Conservation (phyloP, 2,888 invertebrate species). For the Neoitamus cyanurus region DNA sequence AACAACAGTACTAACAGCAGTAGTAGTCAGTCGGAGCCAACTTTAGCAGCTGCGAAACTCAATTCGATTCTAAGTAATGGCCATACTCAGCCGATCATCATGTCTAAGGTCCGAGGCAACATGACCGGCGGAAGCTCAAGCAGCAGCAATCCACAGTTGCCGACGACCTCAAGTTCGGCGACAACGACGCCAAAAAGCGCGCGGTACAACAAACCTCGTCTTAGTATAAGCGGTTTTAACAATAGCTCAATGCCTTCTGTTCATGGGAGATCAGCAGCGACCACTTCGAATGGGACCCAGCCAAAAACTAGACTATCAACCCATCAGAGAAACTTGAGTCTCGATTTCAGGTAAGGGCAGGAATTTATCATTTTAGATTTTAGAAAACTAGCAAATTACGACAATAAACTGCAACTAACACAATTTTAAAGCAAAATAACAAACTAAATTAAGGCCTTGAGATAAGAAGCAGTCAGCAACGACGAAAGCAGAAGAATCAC, state of each 20-base stretch:
- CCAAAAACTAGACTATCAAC: conserved; percentile 65
- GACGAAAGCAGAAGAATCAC: no score
- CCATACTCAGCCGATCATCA: conserved; percentile 49
- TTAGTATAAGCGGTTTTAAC: conserved; percentile 63
- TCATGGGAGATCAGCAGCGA: conserved; percentile 61
- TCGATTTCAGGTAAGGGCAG: conserved; percentile 83
- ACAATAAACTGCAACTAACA: no score
- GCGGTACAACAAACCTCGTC: conserved; percentile 63
- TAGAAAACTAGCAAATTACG: no score
- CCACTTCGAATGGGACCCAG: conserved; percentile 56
- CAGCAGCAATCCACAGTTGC: neutral
- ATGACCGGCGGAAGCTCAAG: neutral
- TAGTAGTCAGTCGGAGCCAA: neutral
- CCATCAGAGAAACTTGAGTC: conserved; percentile 89
- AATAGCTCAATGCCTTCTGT: conserved; percentile 66
- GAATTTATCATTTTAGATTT: no score
- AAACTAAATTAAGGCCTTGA: no score
- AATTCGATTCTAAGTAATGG: conserved; percentile 29
- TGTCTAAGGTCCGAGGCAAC: conserved; percentile 27
- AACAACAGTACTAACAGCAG: neutral
- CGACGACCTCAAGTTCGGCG: conserved; percentile 59
- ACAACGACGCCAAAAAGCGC: conserved; percentile 63
- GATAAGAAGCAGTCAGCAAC: no score
- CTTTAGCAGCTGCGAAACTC: neutral
- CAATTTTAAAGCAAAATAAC: no score